Base-by-base conservation (phyloP, 2,797 vertebrate species). In the Chelonia mydas region DNA sequence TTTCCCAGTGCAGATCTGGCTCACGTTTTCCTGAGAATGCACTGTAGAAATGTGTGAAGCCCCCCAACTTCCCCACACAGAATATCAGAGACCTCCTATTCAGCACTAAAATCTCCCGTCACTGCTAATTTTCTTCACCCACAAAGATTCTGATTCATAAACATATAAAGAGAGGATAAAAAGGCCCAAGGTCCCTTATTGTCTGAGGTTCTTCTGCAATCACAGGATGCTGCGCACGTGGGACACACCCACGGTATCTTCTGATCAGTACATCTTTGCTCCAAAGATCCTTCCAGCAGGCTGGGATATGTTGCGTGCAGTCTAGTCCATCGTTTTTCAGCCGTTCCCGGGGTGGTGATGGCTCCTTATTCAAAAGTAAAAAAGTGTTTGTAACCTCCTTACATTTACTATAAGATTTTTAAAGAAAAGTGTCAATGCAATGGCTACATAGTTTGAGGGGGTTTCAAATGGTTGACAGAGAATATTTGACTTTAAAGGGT, bases 401-500 rank as follows among this genome's bases (percentile, higher is more conserved):
- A 37, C 17, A 19, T 37, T 68, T 68, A 68, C 61, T 68, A 37
- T 21, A 68, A 68, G 33, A 7, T 4, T n/a, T 33, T 16, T 6
- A 11, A 72, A 37, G 41, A 84, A 77, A 74, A 11, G 76, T 28
- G 55, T 49, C 49, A 53, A n/a, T 50, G 27, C 47, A 84, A 72
- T 23, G 19, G 5, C 19, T 23, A 23, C 5, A 21, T 72, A 41
- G 19, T 37, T 37, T 72, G n/a, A 72, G 88, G 45, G 31, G 80
- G 76, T 88, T 96, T 83, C 91, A 83, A 88, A 49, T 85, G 81
- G 79, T 17, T 90, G 81, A 54, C 76, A 61, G 72, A 82, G 31
- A 95, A 54, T 61, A 88, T 49, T 78, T 15, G 84, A 49, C 16
- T 37, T 83, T 51, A 57, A 88, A 92, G 33, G 21, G 84, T 21